Conservation (phyloP, 1,140 invertebrate species). For the Penaeus vannamei region DNA sequence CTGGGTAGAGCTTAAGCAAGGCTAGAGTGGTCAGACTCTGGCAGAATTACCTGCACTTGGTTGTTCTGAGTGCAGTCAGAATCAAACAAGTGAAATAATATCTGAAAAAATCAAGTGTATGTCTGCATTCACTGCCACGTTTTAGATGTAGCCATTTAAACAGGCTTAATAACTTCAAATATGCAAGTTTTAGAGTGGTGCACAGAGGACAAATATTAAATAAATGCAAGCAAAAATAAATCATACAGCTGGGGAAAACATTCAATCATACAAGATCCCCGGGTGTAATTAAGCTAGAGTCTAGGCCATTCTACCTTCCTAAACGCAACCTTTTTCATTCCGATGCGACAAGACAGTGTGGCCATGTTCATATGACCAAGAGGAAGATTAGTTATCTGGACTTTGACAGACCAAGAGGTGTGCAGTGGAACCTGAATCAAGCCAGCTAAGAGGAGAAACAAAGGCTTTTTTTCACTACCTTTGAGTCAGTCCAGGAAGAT, state of each 20-base stretch:
- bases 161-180: constrained; percentile 30
- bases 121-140: too few species aligned
- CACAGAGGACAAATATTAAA: constrained; percentile 28
- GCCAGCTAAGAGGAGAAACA: constrained; percentile 61
- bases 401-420: constrained; percentile 60
- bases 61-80: too few species aligned
- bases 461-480: constrained; percentile 52
- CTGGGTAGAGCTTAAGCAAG: constrained; percentile 61
- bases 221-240: constrained; percentile 54
- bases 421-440: constrained; percentile 60
- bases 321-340: constrained; percentile 63
- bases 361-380: constrained; percentile 56
- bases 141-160: too few species aligned
- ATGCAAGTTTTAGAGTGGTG: constrained; percentile 49
- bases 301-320: constrained; percentile 63
- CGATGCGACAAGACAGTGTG: constrained; percentile 60
- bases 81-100: too few species aligned
- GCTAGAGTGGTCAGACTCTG: constrained; percentile 64
- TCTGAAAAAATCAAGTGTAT: too few species aligned
- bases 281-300: constrained; percentile 51
- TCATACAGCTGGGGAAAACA: constrained; percentile 32
- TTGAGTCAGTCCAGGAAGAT: constrained; percentile 57
- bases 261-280: constrained; percentile 9
- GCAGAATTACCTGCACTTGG: constrained; percentile 24
- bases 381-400: constrained; percentile 38